Conservation (phyloP, 2,888 invertebrate species). For the Chrysodeixis includens region DNA sequence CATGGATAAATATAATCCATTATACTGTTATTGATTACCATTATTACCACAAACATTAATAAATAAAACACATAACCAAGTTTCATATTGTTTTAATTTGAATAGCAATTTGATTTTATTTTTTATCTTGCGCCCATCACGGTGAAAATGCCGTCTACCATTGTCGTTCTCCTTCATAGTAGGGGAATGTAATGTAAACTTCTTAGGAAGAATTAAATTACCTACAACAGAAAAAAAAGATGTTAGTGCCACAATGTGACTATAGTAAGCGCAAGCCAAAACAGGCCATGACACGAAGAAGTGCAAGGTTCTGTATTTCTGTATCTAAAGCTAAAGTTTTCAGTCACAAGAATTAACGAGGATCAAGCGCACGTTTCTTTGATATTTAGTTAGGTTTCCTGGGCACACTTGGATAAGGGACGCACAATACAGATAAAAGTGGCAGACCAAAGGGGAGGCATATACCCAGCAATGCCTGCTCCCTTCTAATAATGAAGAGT, state of each 20-base stretch:
- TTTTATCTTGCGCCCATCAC: constrained; percentile 71
- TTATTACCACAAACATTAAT: neutral
- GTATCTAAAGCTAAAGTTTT: too few species aligned
- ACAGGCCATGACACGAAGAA: too few species aligned
- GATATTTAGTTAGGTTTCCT: too few species aligned
- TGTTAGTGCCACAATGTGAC: neutral
- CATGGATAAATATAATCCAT: neutral
- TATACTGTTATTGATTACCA: neutral
- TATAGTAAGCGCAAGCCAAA: too few species aligned
- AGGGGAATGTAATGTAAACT: constrained; percentile 71
- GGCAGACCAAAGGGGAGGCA: too few species aligned
- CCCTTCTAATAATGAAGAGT: too few species aligned
- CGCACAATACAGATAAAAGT: too few species aligned
- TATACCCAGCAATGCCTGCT: too few species aligned
- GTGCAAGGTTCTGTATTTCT: too few species aligned
- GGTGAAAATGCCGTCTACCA: constrained; percentile 64
- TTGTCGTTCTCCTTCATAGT: constrained; percentile 67
- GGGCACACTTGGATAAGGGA: too few species aligned
- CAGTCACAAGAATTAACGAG: too few species aligned
- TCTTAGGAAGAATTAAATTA: constrained; percentile 68
- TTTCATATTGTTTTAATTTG: constrained; percentile 79
- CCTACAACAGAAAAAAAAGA: constrained; percentile 36
- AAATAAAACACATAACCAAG: constrained; percentile 52
- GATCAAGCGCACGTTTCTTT: too few species aligned
- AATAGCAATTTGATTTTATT: constrained; percentile 79